Evolutionary conservation across 2,113 vertebrate genomes (phyloP).

Genomic region (Leptosomus discolor): DNA sequence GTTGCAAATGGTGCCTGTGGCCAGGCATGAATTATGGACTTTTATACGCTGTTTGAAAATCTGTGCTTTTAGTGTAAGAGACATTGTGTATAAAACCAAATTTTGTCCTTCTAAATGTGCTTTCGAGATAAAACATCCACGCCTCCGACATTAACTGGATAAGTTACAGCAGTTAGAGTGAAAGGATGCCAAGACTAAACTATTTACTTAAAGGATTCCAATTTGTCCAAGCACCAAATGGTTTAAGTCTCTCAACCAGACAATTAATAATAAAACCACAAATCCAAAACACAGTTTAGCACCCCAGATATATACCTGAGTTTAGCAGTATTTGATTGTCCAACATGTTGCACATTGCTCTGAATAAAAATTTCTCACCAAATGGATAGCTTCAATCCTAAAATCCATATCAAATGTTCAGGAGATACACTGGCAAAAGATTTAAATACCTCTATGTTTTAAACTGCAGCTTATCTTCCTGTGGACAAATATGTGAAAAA

Average conservation of each 20-base stretch:
- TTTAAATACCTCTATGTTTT: not conserved
- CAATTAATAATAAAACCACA: constrained; percentile 71
- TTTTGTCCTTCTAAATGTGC: constrained; percentile 38
- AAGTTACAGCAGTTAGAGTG: constrained; percentile 50
- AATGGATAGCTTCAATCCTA: not conserved
- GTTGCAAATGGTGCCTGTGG: not conserved
- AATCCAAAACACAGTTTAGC: constrained; percentile 59
- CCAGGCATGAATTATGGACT: constrained; percentile 26
- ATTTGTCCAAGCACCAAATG: constrained; percentile 68
- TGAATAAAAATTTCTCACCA: constrained; percentile 33
- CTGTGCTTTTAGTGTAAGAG: constrained; percentile 46
- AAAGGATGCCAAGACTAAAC: constrained; percentile 59
- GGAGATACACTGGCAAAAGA: not conserved
- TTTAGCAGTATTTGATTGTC: constrained; percentile 27
- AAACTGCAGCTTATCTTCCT: not conserved
- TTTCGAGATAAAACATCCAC: constrained; percentile 21
- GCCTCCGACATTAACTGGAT: constrained; percentile 42
- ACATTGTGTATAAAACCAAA: constrained; percentile 14
- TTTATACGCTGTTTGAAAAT: constrained; percentile 38
- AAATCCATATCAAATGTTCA: not conserved
- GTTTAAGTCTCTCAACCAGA: constrained; percentile 69
- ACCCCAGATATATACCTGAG: not conserved
- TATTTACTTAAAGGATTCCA: constrained; percentile 70
- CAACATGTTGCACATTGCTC: not conserved
- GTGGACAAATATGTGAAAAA: not conserved